Conservation (phyloP, 2,113 vertebrate genomes). For the Scalopus aquaticus region DNA sequence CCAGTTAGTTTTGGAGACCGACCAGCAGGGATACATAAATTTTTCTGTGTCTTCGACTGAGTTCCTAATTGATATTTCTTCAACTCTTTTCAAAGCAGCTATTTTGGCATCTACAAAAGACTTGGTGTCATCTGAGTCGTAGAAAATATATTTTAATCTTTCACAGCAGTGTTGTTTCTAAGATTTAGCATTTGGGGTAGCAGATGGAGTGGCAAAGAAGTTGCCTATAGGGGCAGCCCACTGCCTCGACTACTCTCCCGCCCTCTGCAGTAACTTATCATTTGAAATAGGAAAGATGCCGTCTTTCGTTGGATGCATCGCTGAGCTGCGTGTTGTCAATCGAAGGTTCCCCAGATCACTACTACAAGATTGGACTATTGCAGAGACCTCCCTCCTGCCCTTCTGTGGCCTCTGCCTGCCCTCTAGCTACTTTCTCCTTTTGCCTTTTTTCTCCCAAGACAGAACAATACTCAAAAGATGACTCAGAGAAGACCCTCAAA, state of each 20-base stretch:
- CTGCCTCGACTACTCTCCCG: slow-evolving; percentile 90
- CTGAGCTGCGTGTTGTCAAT: slow-evolving; percentile 85
- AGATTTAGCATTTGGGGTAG: slow-evolving; percentile 92
- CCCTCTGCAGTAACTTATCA: slow-evolving; percentile 89
- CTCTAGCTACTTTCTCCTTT: not conserved
- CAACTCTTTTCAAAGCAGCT: slow-evolving; percentile 92
- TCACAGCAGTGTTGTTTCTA: slow-evolving; percentile 91
- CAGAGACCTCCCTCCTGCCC: not conserved
- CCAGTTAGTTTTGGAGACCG: slow-evolving; percentile 90
- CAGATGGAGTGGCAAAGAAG: slow-evolving; percentile 92
- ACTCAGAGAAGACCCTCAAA: slow-evolving; percentile 55
- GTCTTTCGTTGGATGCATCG: slow-evolving; percentile 84
- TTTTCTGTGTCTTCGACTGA: slow-evolving; percentile 89
- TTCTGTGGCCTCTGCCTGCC: not conserved
- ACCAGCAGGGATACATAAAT: slow-evolving; percentile 92
- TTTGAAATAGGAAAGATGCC: slow-evolving; percentile 89
- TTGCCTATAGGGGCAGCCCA: slow-evolving; percentile 91
- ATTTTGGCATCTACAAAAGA: slow-evolving; percentile 92
- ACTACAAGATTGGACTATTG: not conserved
- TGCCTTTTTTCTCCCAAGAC: slow-evolving; percentile 29
- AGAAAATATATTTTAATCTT: slow-evolving; percentile 94
- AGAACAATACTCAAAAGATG: slow-evolving; percentile 16
- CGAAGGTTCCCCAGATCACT: slow-evolving; percentile 83
- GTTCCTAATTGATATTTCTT: slow-evolving; percentile 93
- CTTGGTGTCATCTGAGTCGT: slow-evolving; percentile 92